Conservation (phyloP, 2,797 vertebrate genomes). For the Diceros bicornis region DNA sequence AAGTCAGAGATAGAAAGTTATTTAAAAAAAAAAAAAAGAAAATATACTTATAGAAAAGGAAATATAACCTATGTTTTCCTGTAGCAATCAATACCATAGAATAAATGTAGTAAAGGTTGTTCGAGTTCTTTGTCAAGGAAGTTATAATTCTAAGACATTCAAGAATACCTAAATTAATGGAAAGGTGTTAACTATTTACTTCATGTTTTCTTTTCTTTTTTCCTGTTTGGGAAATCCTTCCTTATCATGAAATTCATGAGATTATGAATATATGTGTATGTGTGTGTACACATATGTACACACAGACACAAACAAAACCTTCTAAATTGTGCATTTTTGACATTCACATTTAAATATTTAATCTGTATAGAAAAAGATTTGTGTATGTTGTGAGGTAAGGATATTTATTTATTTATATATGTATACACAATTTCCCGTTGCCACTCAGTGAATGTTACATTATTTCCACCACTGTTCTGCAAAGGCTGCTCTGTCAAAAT, state of each 20-base stretch:
- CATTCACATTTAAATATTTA: constrained; percentile 1
- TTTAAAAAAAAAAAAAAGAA: no score
- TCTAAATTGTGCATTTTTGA: background rate
- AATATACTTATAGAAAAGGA: background rate
- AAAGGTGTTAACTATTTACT: background rate
- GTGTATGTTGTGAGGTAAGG: background rate
- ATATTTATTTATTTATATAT: background rate
- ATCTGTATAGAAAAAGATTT: background rate
- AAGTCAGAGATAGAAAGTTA: no score
- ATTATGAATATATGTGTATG: background rate
- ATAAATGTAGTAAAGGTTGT: background rate
- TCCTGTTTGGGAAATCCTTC: background rate
- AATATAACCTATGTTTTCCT: background rate
- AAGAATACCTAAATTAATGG: background rate
- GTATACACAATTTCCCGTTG: background rate
- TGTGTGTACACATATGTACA: background rate
- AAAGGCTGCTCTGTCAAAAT: background rate
- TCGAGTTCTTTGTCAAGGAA: constrained; percentile 39
- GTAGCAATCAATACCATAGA: background rate
- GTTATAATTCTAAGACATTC: background rate
- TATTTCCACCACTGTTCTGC: background rate
- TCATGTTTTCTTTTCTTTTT: background rate
- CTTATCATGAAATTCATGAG: background rate
- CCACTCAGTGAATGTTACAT: background rate
- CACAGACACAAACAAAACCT: background rate